Conservation (phyloP, 2,797 vertebrate genomes). For the Capromys pilorides region DNA sequence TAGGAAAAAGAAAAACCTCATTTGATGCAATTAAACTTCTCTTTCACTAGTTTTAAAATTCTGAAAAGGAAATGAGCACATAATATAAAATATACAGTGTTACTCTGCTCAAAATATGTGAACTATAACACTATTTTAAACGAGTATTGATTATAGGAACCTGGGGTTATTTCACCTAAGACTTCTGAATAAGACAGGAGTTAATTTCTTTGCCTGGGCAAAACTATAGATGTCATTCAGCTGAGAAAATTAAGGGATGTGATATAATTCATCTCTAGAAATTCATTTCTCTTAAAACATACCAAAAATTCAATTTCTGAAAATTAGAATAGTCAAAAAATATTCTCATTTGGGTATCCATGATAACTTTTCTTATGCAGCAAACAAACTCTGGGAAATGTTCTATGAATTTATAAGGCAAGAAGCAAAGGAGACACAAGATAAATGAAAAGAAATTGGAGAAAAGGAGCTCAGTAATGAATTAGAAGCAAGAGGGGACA, state of each 20-base stretch:
- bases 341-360: background rate
- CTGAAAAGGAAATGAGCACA: slow-evolving; percentile 12
- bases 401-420: background rate
- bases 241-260: background rate
- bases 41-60: slow-evolving; percentile 35
- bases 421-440: background rate
- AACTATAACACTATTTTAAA: slow-evolving; percentile 26
- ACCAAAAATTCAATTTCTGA: slow-evolving; percentile 6
- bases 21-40: background rate
- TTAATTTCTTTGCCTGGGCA: background rate
- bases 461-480: background rate
- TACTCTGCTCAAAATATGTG: slow-evolving; percentile 21
- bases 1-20: background rate
- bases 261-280: background rate
- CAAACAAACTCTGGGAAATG: background rate
- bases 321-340: background rate
- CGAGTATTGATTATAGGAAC: background rate
- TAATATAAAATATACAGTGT: background rate
- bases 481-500: background rate
- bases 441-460: background rate
- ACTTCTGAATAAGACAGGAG: too few relatives aligned
- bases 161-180: too few relatives aligned
- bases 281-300: background rate
- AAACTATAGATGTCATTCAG: slow-evolving; percentile 11
- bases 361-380: background rate